Evolutionary conservation across 2,113 vertebrate genomes (phyloP).

Genomic region (Triplophysa siluroides): DNA sequence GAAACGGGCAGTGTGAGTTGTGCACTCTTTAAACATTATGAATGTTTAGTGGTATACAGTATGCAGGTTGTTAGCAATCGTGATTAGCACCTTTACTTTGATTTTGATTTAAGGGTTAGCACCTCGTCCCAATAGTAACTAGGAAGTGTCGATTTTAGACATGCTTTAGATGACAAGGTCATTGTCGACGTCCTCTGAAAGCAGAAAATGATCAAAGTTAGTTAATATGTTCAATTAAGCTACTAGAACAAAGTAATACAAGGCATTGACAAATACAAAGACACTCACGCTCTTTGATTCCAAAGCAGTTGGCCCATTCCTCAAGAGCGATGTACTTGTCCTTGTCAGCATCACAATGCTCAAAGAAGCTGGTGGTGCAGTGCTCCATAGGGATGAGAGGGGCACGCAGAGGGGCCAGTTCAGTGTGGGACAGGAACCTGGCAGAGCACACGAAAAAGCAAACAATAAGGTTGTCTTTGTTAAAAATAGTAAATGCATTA

Average conservation of each 20-base stretch:
- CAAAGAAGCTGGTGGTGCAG: conserved; percentile 98
- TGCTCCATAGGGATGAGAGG: conserved; percentile 99
- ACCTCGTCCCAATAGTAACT: conserved; percentile 79
- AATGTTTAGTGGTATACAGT: conserved; percentile 76
- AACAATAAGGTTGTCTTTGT: neutral
- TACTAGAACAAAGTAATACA: neutral
- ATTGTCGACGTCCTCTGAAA: conserved; percentile 95
- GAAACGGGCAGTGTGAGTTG: conserved; percentile 62
- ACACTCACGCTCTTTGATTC: conserved; percentile 95
- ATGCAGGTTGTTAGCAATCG: conserved; percentile 73
- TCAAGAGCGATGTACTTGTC: conserved; percentile 98
- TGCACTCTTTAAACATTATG: conserved; percentile 58
- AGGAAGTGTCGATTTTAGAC: conserved; percentile 59
- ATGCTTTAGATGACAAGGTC: conserved; percentile 88
- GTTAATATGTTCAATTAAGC: neutral
- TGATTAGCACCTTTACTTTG: conserved; percentile 91
- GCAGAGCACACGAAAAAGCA: neutral
- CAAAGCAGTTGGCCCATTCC: conserved; percentile 95
- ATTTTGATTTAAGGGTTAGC: conserved; percentile 85
- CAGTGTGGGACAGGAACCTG: conserved; percentile 96
- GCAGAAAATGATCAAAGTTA: conserved; percentile 57
- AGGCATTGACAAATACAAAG: neutral
- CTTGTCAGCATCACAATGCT: conserved; percentile 87
- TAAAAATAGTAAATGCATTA: too few species aligned
- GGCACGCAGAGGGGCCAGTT: conserved; percentile 93